phyloP scores from a whole-genome alignment of 2,888 invertebrate species.

The Bursaphelenchus okinawaensis region DNA sequence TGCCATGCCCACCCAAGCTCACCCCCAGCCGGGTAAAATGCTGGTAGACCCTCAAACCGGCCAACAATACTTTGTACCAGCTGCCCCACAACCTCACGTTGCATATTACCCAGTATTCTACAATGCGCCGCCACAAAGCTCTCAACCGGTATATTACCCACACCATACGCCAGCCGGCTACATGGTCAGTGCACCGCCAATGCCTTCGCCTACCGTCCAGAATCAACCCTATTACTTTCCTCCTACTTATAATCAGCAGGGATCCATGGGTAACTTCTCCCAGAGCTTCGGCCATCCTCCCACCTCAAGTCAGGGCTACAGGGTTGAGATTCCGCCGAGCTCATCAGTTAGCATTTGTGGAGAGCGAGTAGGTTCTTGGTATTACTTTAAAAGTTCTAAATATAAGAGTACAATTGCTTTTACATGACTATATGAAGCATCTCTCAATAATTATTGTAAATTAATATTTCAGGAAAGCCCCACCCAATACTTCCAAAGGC shows the following conservation, averaged over 20 bases:
- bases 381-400: too few species aligned
- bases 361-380: conserved; percentile 7
- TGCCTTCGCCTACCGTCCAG: conserved; percentile 6
- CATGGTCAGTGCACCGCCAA: background rate
- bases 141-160: conserved; percentile 15
- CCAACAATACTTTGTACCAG: conserved; percentile 32
- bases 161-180: background rate
- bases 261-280: background rate
- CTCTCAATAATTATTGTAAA: background rate
- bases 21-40: conserved; percentile 19
- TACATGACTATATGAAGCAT: background rate
- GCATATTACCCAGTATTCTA: conserved; percentile 29
- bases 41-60: conserved; percentile 34
- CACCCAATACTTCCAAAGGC: conserved; percentile 27
- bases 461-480: conserved; percentile 1
- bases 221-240: background rate
- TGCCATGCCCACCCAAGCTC: background rate
- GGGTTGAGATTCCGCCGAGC: conserved; percentile 30
- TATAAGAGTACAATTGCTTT: too few species aligned
- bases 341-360: conserved; percentile 23
- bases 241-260: conserved; percentile 4
- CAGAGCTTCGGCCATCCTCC: conserved; percentile 4
- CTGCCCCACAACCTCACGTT: conserved; percentile 21
- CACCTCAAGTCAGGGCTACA: conserved; percentile 16
- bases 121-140: conserved; percentile 17